Percentiles rank a stretch among this genome's conserved stretches.
Evolutionary conservation across 2,888 invertebrate genomes (phyloP).

Genomic region (Tenthredo notha): DNA sequence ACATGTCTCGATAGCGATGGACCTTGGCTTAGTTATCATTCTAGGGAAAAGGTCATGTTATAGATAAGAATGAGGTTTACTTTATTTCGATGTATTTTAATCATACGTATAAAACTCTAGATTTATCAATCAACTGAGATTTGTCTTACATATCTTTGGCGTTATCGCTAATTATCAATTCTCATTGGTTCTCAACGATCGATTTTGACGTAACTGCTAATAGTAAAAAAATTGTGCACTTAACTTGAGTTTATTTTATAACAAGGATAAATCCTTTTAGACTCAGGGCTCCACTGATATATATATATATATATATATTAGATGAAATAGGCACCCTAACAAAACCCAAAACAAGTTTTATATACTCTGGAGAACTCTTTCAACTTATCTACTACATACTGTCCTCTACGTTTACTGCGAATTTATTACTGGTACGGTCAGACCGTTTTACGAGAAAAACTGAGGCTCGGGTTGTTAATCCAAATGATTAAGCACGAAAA

Average conservation of each 20-base stretch:
- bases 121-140: too few species aligned
- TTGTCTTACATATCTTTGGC: too few species aligned
- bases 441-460: neutral
- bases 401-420: neutral
- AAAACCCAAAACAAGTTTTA: constrained; percentile 5
- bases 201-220: neutral
- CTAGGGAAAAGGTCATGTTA: too few species aligned
- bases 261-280: constrained; percentile 2
- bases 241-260: neutral
- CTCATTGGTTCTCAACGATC: neutral
- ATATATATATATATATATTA: neutral
- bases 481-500: constrained; percentile 7
- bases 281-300: neutral
- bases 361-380: constrained; percentile 5
- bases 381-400: neutral
- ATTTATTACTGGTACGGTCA: neutral
- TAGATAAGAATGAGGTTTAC: too few species aligned
- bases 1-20: too few species aligned
- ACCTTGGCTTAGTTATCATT: too few species aligned
- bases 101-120: too few species aligned
- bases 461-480: neutral
- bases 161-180: too few species aligned
- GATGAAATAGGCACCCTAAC: neutral
- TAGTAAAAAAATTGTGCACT: neutral
- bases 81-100: too few species aligned